These are phyloP conservation scores for Drosophila percnosoma DNA, from an alignment of 2,888 invertebrate species.

Conservation along the genomic window DNA sequence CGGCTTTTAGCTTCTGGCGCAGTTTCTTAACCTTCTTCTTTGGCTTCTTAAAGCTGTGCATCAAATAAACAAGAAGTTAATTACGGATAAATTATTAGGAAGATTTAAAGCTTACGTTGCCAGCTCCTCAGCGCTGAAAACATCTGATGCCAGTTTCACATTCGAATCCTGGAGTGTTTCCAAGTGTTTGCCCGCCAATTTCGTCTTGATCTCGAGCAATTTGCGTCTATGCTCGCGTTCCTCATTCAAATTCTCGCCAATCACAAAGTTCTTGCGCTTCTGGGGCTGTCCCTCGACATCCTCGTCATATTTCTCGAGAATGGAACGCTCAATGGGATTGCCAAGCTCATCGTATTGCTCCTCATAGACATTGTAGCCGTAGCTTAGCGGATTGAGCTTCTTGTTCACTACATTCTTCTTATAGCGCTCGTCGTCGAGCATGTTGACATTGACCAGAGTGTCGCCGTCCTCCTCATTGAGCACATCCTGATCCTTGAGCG, in stretches of 20 bases:
- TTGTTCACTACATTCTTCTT: constrained; percentile 93
- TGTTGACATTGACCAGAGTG: constrained; percentile 95
- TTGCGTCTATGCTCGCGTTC: constrained; percentile 86
- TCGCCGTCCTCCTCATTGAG: constrained; percentile 95
- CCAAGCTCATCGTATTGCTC: constrained; percentile 90
- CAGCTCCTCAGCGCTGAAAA: constrained; percentile 93
- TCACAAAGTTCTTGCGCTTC: constrained; percentile 89
- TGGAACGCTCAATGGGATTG: constrained; percentile 87
- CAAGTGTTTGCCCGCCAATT: constrained; percentile 88
- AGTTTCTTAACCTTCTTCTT: constrained; percentile 91
- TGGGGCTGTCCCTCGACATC: constrained; percentile 88
- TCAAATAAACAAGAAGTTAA: constrained; percentile 2
- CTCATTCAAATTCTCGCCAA: constrained; percentile 89
- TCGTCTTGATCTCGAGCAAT: constrained; percentile 86
- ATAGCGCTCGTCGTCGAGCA: constrained; percentile 93
- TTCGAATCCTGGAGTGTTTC: constrained; percentile 90
- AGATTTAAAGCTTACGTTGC: constrained; percentile 87
- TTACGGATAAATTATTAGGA: not conserved
- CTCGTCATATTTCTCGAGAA: constrained; percentile 97
- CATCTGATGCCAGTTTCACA: constrained; percentile 93
- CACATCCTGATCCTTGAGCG: constrained; percentile 96
- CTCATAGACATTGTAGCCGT: constrained; percentile 94
- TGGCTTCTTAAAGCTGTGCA: constrained; percentile 91
- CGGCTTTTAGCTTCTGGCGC: constrained; percentile 89
- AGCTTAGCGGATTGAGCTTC: constrained; percentile 92